Conservation (phyloP, 1,140 invertebrate species). For the Eurosta solidaginis region DNA sequence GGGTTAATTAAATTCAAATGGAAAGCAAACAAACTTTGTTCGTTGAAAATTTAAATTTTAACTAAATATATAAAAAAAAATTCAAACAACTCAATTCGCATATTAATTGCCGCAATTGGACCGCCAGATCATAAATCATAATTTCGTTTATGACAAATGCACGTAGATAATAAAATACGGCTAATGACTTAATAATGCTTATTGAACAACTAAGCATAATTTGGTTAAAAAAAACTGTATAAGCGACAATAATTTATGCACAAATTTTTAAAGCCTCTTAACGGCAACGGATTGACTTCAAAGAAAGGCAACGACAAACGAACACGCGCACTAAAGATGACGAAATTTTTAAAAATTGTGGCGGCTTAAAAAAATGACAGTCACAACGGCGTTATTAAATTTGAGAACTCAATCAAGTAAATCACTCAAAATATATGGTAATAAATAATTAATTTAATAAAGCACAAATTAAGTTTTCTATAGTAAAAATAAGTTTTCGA, state of each 20-base stretch:
- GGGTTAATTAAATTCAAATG: background rate
- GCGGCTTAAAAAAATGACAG: background rate
- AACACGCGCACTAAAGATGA: background rate
- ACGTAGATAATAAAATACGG: background rate
- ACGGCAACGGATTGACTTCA: background rate
- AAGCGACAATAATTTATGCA: background rate
- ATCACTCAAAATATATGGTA: background rate
- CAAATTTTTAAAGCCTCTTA: background rate
- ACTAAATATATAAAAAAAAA: background rate
- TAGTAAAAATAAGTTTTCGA: background rate
- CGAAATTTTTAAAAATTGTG: background rate
- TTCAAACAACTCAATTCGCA: conserved; percentile 4
- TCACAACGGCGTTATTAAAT: background rate
- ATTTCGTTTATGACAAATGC: conserved; percentile 3
- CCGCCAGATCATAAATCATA: conserved; percentile 9
- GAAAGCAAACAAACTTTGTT: background rate
- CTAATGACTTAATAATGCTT: background rate
- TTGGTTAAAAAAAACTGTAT: background rate
- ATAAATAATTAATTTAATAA: background rate
- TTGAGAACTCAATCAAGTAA: background rate
- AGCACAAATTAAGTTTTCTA: background rate
- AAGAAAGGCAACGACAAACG: background rate
- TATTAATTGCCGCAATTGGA: background rate
- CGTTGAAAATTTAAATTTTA: background rate
- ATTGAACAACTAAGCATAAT: background rate